Percentiles rank a stretch among this genome's conserved stretches.
Conservation (phyloP, 1,140 invertebrate genomes). For the Caenorhabditis latens region DNA sequence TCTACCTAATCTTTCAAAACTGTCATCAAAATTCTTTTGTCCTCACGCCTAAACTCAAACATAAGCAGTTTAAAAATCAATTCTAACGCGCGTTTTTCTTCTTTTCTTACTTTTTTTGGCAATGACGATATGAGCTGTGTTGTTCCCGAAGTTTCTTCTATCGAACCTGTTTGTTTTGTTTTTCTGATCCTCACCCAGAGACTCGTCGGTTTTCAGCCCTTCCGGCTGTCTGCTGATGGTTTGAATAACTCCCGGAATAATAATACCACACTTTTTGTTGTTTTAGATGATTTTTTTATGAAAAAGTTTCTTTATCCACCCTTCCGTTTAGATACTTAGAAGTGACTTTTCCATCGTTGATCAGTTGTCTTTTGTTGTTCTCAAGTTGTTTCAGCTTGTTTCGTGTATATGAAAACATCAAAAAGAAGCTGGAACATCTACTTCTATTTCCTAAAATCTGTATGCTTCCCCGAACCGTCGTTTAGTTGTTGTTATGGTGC, state of each 20-base stretch:
- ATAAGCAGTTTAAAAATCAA: conserved; percentile 5
- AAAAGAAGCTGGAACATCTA: conserved; percentile 5
- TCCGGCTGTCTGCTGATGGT: neutral
- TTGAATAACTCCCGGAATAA: conserved; percentile 38
- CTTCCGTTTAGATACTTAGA: conserved; percentile 5
- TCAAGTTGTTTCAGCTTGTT: conserved; percentile 22
- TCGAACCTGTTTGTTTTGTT: conserved; percentile 31
- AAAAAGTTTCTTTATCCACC: neutral
- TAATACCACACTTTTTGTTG: conserved; percentile 25
- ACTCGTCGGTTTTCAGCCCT: neutral
- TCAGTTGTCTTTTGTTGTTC: conserved; percentile 15
- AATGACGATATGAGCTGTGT: neutral
- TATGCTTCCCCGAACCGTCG: conserved; percentile 36
- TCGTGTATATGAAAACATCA: neutral
- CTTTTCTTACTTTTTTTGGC: neutral
- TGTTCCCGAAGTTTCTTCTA: conserved; percentile 32
- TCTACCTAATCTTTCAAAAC: conserved; percentile 41
- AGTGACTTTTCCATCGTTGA: neutral
- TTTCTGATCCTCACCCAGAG: conserved; percentile 16
- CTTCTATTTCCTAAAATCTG: conserved; percentile 13
- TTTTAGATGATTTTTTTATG: conserved; percentile 29
- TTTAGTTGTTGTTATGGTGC: conserved; percentile 53
- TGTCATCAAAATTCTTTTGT: conserved; percentile 45
- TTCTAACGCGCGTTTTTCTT: conserved; percentile 47
- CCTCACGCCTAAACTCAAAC: conserved; percentile 34